A percentile compares a stretch with the other conserved stretches of the same genome.
Conservation (phyloP, 2,888 invertebrate genomes). For the Tridacna gigas region DNA sequence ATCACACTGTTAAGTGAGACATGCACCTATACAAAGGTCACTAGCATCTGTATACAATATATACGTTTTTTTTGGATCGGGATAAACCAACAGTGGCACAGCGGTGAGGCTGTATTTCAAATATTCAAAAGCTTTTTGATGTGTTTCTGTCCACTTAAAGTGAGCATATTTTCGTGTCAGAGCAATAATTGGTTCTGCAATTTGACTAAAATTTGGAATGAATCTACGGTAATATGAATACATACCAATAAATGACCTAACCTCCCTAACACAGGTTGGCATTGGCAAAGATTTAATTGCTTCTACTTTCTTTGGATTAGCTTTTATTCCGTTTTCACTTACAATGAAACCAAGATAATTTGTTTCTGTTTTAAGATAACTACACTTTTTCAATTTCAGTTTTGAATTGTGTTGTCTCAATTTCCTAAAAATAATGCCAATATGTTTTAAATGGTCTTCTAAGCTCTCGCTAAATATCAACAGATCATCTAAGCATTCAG, state of each 20-base stretch:
- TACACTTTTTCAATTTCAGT: constrained; percentile 36
- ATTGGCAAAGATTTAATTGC: constrained; percentile 17
- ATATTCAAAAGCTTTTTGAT: constrained; percentile 45
- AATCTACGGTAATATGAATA: constrained; percentile 56
- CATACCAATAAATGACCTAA: constrained; percentile 61
- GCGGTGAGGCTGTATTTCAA: constrained; percentile 47
- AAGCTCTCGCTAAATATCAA: constrained; percentile 24
- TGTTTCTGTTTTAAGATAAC: constrained; percentile 25
- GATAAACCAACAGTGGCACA: constrained; percentile 49
- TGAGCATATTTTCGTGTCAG: constrained; percentile 41
- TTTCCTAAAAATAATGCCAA: constrained; percentile 1
- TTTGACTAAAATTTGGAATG: constrained; percentile 50
- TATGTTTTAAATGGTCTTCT: constrained; percentile 20
- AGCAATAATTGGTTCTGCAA: constrained; percentile 37
- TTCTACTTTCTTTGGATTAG: constrained; percentile 26
- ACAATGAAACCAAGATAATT: constrained; percentile 36
- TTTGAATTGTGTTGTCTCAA: constrained; percentile 31
- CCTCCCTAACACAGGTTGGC: constrained; percentile 46
- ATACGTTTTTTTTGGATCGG: constrained; percentile 39
- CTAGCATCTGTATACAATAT: constrained; percentile 52
- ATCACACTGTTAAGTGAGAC: constrained; percentile 19
- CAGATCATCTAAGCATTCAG: constrained; percentile 34
- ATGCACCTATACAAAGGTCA: constrained; percentile 37
- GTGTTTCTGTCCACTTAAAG: constrained; percentile 37
- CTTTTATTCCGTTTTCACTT: constrained; percentile 7